A percentile compares a stretch with the other conserved stretches of the same genome.
These are phyloP conservation scores for Manacus vitellinus DNA, from an alignment of 2,113 vertebrate genomes.

Conservation along the genomic window DNA sequence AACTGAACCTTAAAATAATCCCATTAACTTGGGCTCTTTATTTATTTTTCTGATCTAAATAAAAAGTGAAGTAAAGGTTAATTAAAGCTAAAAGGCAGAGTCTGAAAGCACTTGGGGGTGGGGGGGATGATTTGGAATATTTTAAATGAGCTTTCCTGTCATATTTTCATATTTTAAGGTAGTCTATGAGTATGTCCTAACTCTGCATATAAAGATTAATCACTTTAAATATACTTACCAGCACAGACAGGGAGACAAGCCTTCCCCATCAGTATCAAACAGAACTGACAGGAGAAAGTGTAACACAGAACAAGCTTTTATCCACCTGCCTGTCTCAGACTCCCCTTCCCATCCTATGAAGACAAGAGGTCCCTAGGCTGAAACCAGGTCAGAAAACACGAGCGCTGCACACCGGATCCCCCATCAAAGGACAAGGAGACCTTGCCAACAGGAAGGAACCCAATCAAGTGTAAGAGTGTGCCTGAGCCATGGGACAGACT, in stretches of 20 bases:
- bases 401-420: not conserved
- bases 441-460: not conserved
- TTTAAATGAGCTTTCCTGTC: not conserved
- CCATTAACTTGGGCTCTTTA: not conserved
- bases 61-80: not conserved
- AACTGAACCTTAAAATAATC: not conserved
- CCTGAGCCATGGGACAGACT: not conserved
- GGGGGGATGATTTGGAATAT: not conserved
- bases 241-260: not conserved
- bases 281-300: not conserved
- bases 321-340: not conserved
- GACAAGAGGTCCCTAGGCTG: not conserved
- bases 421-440: not conserved
- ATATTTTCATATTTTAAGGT: not conserved
- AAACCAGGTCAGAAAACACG: not conserved
- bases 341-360: not conserved
- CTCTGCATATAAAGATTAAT: not conserved
- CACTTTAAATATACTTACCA: not conserved
- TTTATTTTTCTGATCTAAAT: not conserved
- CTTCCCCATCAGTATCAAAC: not conserved
- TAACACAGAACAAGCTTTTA: not conserved
- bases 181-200: not conserved
- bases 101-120: fast-evolving
- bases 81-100: not conserved
- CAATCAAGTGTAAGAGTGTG: fast-evolving